Percentiles rank a stretch among this genome's conserved stretches.
phyloP scores from a whole-genome alignment of 2,888 invertebrate genomes.

The Harpagoxenus sublaevis region DNA sequence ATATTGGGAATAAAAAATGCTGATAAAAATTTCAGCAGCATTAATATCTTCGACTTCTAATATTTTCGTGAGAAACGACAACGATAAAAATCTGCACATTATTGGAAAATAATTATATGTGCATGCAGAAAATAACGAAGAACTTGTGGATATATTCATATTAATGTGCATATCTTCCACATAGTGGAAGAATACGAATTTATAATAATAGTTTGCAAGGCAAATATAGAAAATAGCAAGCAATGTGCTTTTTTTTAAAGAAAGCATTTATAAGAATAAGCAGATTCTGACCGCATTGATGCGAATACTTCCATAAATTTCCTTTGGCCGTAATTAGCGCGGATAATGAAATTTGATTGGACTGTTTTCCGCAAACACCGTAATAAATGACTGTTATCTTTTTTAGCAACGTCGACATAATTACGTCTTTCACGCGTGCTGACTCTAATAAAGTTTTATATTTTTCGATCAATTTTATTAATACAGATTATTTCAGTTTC shows the following conservation, averaged over 20 bases:
- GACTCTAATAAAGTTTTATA: conserved; percentile 20
- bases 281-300: conserved; percentile 3
- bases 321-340: conserved; percentile 45
- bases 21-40: background rate
- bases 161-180: background rate
- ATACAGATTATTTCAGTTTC: conserved; percentile 7
- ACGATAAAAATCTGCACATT: background rate
- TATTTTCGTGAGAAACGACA: background rate
- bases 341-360: conserved; percentile 62
- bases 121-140: background rate
- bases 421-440: conserved; percentile 9
- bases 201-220: background rate
- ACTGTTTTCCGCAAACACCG: conserved; percentile 42
- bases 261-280: conserved; percentile 17
- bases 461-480: conserved; percentile 25
- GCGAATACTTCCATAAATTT: conserved; percentile 41
- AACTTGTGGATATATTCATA: background rate
- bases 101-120: background rate
- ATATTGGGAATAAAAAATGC: background rate
- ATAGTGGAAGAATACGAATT: background rate
- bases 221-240: background rate
- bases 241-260: background rate
- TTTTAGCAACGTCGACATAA: conserved; percentile 15
- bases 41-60: background rate
- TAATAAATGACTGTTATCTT: conserved; percentile 40